These are phyloP conservation scores for Anhinga rufa DNA, from an alignment of 2,113 vertebrate genomes.

Conservation along the genomic window DNA sequence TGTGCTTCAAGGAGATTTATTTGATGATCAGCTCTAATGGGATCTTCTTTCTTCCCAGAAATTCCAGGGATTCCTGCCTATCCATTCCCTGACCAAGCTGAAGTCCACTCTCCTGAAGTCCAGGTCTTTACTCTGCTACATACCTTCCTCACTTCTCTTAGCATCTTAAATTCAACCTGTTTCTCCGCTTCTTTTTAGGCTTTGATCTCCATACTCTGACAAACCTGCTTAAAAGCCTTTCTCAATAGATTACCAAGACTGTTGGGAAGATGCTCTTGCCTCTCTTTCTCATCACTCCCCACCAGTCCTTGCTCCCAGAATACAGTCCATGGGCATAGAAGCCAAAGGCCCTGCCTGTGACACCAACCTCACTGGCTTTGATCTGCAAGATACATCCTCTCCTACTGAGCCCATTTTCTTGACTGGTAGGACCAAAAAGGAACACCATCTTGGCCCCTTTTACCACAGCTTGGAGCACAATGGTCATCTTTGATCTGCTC, in stretches of 20 bases:
- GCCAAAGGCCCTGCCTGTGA: background rate
- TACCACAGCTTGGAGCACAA: background rate
- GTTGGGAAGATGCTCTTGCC: background rate
- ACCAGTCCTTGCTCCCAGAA: background rate
- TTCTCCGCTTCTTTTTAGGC: background rate
- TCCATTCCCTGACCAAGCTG: background rate
- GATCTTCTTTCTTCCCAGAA: background rate
- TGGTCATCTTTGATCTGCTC: background rate
- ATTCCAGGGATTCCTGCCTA: background rate
- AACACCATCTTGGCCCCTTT: background rate
- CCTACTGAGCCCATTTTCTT: background rate
- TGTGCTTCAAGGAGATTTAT: background rate
- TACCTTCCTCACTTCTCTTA: background rate
- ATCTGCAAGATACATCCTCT: background rate
- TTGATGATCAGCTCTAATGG: background rate
- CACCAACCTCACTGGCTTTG: background rate
- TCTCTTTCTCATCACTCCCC: background rate
- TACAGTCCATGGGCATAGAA: background rate
- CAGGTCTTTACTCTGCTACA: background rate
- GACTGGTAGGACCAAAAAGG: background rate
- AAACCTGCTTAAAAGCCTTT: background rate
- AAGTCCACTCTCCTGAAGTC: background rate
- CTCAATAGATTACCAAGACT: background rate
- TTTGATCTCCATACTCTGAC: background rate
- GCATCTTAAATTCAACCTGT: background rate